phyloP scores from a whole-genome alignment of 2,113 vertebrate species.

The Coptodon bakossiorum region DNA sequence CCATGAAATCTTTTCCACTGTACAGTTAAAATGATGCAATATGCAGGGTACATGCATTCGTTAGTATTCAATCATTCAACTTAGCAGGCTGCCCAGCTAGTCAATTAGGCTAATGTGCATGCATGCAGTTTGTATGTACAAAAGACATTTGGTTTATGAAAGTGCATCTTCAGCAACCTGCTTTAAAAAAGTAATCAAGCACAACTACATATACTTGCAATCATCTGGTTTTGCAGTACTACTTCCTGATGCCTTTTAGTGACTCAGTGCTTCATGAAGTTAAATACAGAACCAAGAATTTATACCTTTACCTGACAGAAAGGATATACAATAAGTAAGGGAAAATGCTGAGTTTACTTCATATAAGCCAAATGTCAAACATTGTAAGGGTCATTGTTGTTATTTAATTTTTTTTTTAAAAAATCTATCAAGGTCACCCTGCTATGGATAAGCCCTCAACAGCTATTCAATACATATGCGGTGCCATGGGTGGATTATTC shows the following conservation, averaged over 20 bases:
- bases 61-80: neutral
- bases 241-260: neutral
- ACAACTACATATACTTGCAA: neutral
- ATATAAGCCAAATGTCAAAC: neutral
- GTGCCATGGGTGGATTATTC: neutral
- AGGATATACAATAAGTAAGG: neutral
- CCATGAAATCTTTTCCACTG: neutral
- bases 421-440: neutral
- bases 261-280: neutral
- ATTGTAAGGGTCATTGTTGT: neutral
- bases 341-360: neutral
- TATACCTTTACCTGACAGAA: neutral
- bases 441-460: neutral
- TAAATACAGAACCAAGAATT: neutral
- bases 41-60: neutral
- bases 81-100: neutral
- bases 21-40: neutral
- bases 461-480: neutral
- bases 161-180: neutral
- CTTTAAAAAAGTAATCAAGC: neutral
- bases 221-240: neutral
- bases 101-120: constrained; percentile 17
- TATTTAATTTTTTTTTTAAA: too few species aligned
- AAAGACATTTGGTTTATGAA: neutral
- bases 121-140: neutral